These are phyloP conservation scores for Grapholita molesta DNA, from an alignment of 1,140 invertebrate genomes.

Conservation along the genomic window DNA sequence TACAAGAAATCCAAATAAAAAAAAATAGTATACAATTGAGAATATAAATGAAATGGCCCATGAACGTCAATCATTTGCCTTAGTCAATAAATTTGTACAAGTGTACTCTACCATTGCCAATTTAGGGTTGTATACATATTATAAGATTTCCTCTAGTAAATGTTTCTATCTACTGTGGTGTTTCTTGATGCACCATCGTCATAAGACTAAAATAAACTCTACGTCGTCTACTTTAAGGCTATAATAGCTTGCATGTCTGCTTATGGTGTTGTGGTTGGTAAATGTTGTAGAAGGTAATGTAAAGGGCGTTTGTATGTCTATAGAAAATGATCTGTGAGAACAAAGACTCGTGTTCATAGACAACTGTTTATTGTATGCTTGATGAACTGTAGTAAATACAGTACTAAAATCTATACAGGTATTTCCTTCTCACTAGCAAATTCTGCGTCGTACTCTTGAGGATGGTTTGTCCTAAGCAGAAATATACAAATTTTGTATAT, in stretches of 20 bases:
- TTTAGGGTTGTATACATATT: not conserved
- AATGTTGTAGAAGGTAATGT: not conserved
- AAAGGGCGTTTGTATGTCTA: no score
- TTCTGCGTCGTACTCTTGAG: no score
- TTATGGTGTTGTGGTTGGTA: not conserved
- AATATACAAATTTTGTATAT: no score
- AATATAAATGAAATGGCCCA: not conserved
- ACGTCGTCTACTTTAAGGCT: not conserved
- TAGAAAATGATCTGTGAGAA: no score
- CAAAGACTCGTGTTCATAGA: no score
- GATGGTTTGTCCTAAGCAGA: no score
- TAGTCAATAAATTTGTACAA: not conserved
- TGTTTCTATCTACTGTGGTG: not conserved
- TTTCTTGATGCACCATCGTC: conserved; percentile 1
- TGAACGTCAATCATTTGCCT: not conserved
- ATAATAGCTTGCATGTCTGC: not conserved
- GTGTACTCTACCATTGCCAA: not conserved
- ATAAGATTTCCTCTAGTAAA: not conserved
- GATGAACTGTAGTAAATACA: no score
- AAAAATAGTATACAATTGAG: no score
- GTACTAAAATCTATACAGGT: no score
- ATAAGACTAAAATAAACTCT: conserved; percentile 8
- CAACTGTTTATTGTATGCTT: no score
- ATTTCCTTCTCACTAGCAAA: no score
- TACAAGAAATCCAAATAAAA: no score